These are phyloP conservation scores for Hemibagrus guttatus DNA, from an alignment of 2,797 vertebrate genomes.

Conservation along the genomic window DNA sequence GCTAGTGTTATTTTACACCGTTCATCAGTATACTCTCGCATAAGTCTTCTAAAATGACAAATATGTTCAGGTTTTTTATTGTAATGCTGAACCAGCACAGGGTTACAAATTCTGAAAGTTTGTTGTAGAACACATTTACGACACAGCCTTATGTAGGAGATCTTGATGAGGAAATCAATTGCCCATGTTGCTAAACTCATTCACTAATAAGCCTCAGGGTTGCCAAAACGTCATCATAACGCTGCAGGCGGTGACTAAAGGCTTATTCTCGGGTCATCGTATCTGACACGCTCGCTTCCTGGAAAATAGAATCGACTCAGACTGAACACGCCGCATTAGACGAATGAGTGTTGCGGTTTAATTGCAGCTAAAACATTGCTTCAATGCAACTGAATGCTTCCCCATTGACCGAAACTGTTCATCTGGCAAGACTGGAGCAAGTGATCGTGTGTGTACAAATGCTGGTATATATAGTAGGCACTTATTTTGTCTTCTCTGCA, in stretches of 20 bases:
- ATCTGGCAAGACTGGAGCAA: background rate
- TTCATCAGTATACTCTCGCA: background rate
- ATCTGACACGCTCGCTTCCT: background rate
- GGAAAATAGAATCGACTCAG: background rate
- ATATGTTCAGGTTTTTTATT: background rate
- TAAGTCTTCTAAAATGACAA: background rate
- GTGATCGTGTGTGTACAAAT: background rate
- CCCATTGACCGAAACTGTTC: background rate
- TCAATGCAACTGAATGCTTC: background rate
- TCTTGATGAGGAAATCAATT: background rate
- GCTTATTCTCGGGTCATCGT: too few species aligned
- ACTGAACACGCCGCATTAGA: background rate
- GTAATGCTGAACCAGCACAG: background rate
- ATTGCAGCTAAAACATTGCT: background rate
- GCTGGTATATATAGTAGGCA: background rate
- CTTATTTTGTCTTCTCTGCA: background rate
- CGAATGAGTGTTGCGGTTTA: background rate
- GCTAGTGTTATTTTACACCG: too few species aligned
- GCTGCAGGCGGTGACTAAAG: background rate
- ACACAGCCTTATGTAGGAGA: background rate
- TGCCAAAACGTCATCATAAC: background rate
- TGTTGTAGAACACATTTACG: background rate
- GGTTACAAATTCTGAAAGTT: background rate
- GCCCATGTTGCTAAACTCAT: background rate
- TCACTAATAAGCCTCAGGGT: too few species aligned